Evolutionary conservation across 2,797 vertebrate genomes (phyloP).

Genomic region (Tapirus indicus): DNA sequence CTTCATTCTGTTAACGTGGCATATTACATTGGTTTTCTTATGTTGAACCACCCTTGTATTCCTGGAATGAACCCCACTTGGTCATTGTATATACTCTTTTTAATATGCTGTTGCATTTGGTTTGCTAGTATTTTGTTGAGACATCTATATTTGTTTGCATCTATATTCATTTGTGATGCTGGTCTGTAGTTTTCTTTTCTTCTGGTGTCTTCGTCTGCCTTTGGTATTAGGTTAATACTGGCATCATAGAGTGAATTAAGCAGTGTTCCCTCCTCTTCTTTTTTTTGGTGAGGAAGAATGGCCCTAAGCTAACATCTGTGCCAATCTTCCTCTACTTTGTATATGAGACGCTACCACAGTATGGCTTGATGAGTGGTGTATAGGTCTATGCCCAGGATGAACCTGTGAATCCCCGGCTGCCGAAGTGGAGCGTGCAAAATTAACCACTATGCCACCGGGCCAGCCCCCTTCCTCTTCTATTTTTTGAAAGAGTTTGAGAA

Average conservation of each 20-base stretch:
- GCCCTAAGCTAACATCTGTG: too few relatives aligned
- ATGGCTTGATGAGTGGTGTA: too few relatives aligned
- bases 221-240: not conserved
- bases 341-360: too few relatives aligned
- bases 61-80: not conserved
- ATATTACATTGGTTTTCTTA: not conserved
- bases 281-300: too few relatives aligned
- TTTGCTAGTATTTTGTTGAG: not conserved
- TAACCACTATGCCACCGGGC: too few relatives aligned
- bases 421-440: too few relatives aligned
- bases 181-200: not conserved
- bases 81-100: not conserved
- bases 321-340: too few relatives aligned
- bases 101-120: not conserved
- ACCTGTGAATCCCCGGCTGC: too few relatives aligned
- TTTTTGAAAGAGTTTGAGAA: not conserved
- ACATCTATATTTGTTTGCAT: not conserved
- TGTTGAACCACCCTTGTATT: not conserved
- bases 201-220: not conserved
- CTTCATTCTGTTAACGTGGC: not conserved
- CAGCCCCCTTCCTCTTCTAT: too few relatives aligned
- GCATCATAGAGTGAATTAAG: not conserved
- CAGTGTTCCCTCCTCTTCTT: not conserved
- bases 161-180: not conserved
- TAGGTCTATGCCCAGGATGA: too few relatives aligned